Evolutionary conservation across 2,888 invertebrate species (phyloP).

Genomic region (Nebria brevicollis): DNA sequence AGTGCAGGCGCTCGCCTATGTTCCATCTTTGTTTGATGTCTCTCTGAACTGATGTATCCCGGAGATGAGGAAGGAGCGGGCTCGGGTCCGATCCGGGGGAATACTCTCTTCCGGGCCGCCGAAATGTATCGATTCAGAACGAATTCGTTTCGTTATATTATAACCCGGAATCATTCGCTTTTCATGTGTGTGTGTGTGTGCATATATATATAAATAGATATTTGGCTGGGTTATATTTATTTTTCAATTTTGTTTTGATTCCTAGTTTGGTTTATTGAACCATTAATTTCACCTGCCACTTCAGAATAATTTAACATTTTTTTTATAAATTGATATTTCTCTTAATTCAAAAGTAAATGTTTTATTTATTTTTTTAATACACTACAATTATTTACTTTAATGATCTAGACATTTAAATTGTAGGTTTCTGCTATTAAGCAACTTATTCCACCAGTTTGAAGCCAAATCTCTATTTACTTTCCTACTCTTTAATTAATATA

Average conservation of each 20-base stretch:
- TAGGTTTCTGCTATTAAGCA: not conserved
- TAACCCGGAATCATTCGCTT: conserved; percentile 1
- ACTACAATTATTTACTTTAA: too few species aligned
- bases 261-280: not conserved
- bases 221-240: not conserved
- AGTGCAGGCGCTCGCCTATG: not conserved
- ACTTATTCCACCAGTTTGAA: not conserved
- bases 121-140: conserved; percentile 41
- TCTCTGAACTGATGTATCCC: conserved; percentile 1
- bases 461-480: conserved; percentile 16
- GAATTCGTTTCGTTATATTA: conserved; percentile 32
- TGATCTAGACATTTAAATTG: not conserved
- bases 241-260: not conserved
- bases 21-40: not conserved
- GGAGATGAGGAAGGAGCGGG: conserved; percentile 8
- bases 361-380: too few species aligned
- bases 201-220: not conserved
- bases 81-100: conserved; percentile 32
- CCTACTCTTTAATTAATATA: conserved; percentile 40
- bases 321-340: not conserved
- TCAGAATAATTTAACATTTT: not conserved
- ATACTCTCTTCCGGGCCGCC: conserved; percentile 41
- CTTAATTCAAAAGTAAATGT: too few species aligned
- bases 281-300: not conserved
- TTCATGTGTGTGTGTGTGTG: not conserved